Evolutionary conservation across 2,797 vertebrate genomes (phyloP).

Genomic region (Spinibarbus caldwelli): DNA sequence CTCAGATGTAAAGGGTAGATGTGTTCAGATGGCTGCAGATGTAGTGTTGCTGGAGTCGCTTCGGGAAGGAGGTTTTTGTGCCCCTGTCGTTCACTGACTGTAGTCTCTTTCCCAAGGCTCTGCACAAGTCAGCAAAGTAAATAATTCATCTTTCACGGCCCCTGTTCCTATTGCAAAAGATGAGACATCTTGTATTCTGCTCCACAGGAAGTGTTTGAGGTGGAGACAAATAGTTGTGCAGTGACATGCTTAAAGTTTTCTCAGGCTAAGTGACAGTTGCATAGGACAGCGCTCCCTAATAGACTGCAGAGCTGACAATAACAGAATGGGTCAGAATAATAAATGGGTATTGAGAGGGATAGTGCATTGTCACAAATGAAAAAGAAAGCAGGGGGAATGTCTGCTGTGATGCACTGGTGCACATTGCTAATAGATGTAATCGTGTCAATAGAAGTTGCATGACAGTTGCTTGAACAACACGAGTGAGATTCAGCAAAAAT

Average conservation of each 20-base stretch:
- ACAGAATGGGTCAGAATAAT: slow-evolving; percentile 42
- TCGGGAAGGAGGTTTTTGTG: slow-evolving; percentile 50
- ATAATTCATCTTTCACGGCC: slow-evolving; percentile 64
- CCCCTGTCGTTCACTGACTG: slow-evolving; percentile 39
- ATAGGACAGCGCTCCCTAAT: slow-evolving; percentile 48
- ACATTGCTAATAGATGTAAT: slow-evolving; percentile 24
- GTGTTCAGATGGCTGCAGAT: neutral
- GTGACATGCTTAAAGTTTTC: slow-evolving; percentile 58
- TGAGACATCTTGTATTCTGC: slow-evolving; percentile 57
- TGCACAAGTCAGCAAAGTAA: slow-evolving; percentile 58
- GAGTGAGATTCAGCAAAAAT: neutral
- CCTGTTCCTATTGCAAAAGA: slow-evolving; percentile 56
- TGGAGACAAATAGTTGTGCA: slow-evolving; percentile 58
- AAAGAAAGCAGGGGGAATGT: slow-evolving; percentile 7
- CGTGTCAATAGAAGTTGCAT: neutral
- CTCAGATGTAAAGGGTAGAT: slow-evolving; percentile 38
- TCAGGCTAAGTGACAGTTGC: slow-evolving; percentile 53
- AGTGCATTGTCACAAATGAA: slow-evolving; percentile 32
- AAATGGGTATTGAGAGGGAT: slow-evolving; percentile 22
- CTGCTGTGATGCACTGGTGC: neutral
- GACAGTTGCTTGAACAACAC: neutral
- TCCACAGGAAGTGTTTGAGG: slow-evolving; percentile 54
- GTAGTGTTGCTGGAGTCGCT: slow-evolving; percentile 37
- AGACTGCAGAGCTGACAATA: slow-evolving; percentile 52
- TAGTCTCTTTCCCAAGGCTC: slow-evolving; percentile 46